Base-by-base conservation (phyloP, 2,113 vertebrate genomes). In the Gila orcuttii region DNA sequence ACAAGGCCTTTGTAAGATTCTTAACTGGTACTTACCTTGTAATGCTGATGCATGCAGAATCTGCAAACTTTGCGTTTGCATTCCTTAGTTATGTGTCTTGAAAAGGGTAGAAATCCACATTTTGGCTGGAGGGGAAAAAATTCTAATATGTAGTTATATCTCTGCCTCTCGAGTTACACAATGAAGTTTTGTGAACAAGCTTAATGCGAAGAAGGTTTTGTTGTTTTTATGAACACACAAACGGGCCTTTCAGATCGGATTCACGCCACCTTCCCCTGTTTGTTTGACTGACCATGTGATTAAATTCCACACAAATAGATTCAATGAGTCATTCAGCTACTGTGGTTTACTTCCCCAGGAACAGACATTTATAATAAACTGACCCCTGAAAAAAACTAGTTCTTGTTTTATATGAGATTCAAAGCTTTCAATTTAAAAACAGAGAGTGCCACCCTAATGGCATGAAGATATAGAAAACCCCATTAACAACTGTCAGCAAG, bases 31-130 rank as follows among this genome's bases (percentile, higher is more conserved):
- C 85, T 66, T 52, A 96, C 96, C 96, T 97, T 97, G 73, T 97
- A 95, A 91, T 96, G 96, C 88, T 97, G 97, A 90, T 99, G 97
- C 97, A 99, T 98, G 90, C 98, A 99, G 92, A 97, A 99, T 33
- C 98, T 97, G 89, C 98, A 99, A 90, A 99, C 96, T 91, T 94
- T 96, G 87, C 94, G 95, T 91, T 99, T 99, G 89, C 98, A 93
- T 89, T 98, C 97, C 86, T 98, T 97, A 3, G 96, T 96, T 84
- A 98, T 94, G 1, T 96, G 94, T 89, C 95, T 96, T 57, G 97
- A 96, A 84, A 95, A 96, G 25, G 98, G 98, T 88, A 99, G 94
- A 93, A 99, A 99, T 28, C 98, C 98, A 92, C 98, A 99, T 90
- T 99, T 99, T 33, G 98, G 97, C 98, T 99, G 90, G 73, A 94